phyloP scores from a whole-genome alignment of 2,888 invertebrate genomes.

The Nomada lathburiana region DNA sequence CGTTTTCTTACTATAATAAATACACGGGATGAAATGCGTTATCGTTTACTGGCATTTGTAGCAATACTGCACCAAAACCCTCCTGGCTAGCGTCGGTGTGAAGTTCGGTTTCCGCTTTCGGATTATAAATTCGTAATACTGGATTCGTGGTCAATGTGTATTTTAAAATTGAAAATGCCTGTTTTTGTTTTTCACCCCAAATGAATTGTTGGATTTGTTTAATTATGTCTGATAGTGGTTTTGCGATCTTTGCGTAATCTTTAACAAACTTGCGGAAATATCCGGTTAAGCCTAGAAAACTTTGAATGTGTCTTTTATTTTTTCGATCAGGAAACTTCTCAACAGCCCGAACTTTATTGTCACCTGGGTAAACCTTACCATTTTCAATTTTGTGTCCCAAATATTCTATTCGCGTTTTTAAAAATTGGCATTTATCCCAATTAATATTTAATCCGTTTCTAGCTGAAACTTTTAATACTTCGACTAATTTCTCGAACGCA shows the following conservation, averaged over 20 bases:
- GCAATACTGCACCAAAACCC: neutral
- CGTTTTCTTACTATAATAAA: neutral
- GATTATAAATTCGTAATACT: slow-evolving; percentile 13
- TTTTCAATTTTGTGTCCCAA: no score
- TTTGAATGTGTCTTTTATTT: no score
- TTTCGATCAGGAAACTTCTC: no score
- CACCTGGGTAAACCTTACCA: no score
- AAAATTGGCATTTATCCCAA: slow-evolving; percentile 16
- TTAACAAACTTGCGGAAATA: neutral
- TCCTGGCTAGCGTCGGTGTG: neutral
- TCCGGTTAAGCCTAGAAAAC: no score
- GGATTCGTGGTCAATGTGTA: neutral
- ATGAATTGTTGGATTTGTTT: neutral
- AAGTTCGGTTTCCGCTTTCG: neutral
- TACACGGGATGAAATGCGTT: neutral
- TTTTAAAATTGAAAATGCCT: slow-evolving; percentile 1
- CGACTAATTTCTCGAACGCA: neutral
- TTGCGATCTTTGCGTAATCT: neutral
- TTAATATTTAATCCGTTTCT: neutral
- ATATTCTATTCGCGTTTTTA: neutral
- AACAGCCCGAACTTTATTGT: no score
- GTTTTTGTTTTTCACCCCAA: neutral
- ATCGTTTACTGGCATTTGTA: neutral
- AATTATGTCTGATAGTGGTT: neutral
- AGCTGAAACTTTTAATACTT: neutral